Percentiles rank a stretch among this genome's conserved stretches.
Conservation (phyloP, 92 coral and sea anemone genomes). For the Heliopora coerulea region DNA sequence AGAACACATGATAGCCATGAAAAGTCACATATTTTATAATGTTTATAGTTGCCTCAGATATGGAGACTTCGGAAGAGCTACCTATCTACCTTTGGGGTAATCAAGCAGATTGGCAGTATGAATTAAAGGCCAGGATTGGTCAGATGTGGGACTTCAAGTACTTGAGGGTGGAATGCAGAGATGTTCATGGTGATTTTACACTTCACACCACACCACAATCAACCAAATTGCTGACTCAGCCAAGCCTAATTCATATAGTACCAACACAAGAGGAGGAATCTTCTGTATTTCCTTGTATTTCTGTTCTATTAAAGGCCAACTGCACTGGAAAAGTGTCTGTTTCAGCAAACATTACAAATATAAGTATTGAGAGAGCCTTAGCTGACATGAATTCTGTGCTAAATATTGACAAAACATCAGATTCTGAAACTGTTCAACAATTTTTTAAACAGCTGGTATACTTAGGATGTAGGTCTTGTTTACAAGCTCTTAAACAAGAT, state of each 20-base stretch:
- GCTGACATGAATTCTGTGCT: conserved; percentile 34
- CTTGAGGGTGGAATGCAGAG: conserved; percentile 64
- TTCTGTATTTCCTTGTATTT: conserved; percentile 46
- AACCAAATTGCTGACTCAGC: conserved; percentile 56
- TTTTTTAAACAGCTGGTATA: conserved; percentile 52
- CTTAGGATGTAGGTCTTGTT: conserved; percentile 76
- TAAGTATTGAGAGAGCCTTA: conserved; percentile 36
- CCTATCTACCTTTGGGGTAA: conserved; percentile 78
- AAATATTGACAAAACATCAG: conserved; percentile 25
- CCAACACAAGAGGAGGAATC: conserved; percentile 25
- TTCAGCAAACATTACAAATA: conserved; percentile 44
- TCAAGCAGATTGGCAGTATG: conserved; percentile 69
- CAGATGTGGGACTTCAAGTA: conserved; percentile 74
- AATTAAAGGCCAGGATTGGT: conserved; percentile 63
- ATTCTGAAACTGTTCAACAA: conserved; percentile 17
- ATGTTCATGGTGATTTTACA: conserved; percentile 34
- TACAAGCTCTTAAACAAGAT: conserved; percentile 67
- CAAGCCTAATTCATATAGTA: conserved; percentile 17
- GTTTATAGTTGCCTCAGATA: conserved; percentile 52
- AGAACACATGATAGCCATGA: too few species aligned
- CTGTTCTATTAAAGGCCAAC: conserved; percentile 67
- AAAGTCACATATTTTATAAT: too few species aligned
- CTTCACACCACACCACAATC: conserved; percentile 83
- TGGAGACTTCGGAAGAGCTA: conserved; percentile 59
- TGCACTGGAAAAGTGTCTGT: conserved; percentile 65